Evolutionary conservation across 92 coral and sea anemone genomes (phyloP).

Genomic region (Paramuricea clavata): DNA sequence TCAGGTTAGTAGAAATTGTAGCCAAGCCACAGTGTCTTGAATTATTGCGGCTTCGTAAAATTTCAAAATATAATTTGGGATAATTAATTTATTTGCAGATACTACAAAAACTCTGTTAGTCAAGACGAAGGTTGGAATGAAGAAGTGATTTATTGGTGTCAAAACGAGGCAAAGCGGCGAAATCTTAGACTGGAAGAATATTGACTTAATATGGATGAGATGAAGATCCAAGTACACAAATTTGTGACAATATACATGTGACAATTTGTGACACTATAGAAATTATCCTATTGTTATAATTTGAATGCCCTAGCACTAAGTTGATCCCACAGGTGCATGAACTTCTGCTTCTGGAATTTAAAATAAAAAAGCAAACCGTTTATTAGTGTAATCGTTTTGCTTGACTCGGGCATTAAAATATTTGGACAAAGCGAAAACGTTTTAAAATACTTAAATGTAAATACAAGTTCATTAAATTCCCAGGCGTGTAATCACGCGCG

Average conservation of each 20-base stretch:
- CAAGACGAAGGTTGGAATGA: conserved; percentile 33
- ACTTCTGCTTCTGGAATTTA: too few relatives aligned
- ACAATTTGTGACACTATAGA: too few relatives aligned
- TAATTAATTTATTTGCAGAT: background rate
- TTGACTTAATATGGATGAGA: conserved; percentile 44
- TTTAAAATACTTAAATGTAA: too few relatives aligned
- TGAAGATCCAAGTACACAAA: conserved; percentile 41
- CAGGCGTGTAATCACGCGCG: too few relatives aligned
- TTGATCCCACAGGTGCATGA: too few relatives aligned
- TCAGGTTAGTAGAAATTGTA: background rate
- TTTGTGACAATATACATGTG: background rate
- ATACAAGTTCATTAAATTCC: too few relatives aligned
- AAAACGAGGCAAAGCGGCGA: conserved; percentile 35
- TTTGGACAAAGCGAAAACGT: too few relatives aligned
- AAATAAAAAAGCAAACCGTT: too few relatives aligned
- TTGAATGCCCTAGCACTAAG: too few relatives aligned
- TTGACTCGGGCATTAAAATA: too few relatives aligned
- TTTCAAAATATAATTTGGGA: background rate
- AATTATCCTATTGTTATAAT: too few relatives aligned
- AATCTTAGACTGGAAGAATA: background rate
- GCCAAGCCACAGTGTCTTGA: background rate
- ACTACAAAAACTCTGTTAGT: background rate
- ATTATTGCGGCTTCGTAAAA: background rate
- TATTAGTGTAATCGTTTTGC: too few relatives aligned
- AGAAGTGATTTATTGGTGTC: conserved; percentile 36